These are phyloP conservation scores for Percopsis omiscomaycus DNA, from an alignment of 2,797 vertebrate genomes.

Conservation along the genomic window DNA sequence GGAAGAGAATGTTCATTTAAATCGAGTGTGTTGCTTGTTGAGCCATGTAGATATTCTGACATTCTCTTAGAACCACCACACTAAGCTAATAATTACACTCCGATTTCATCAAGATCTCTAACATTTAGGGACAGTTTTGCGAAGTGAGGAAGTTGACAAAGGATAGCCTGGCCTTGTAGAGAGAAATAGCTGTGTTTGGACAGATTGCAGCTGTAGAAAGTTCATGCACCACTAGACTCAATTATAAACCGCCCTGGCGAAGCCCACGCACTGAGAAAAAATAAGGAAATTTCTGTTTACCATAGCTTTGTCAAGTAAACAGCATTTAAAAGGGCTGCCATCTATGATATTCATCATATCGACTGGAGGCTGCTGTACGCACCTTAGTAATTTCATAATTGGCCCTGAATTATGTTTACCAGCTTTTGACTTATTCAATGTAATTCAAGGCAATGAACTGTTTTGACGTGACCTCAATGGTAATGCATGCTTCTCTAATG, in stretches of 20 bases:
- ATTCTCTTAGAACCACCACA: slow-evolving; percentile 54
- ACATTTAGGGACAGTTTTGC: slow-evolving; percentile 62
- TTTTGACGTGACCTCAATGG: slow-evolving; percentile 1
- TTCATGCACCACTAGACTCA: slow-evolving; percentile 76
- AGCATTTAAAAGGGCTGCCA: slow-evolving; percentile 62
- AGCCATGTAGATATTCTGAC: slow-evolving; percentile 73
- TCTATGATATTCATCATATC: slow-evolving; percentile 66
- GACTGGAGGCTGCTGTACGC: slow-evolving; percentile 39
- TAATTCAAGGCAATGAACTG: slow-evolving; percentile 13
- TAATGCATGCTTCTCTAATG: slow-evolving; percentile 19
- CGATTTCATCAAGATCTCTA: slow-evolving; percentile 73
- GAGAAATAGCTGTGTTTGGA: slow-evolving; percentile 67
- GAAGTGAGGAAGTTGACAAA: slow-evolving; percentile 57
- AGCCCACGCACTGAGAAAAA: slow-evolving; percentile 61
- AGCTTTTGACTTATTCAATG: slow-evolving; percentile 49
- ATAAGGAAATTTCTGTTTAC: slow-evolving; percentile 69
- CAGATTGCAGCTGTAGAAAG: slow-evolving; percentile 72
- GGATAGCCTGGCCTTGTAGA: slow-evolving; percentile 52
- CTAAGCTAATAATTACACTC: slow-evolving; percentile 77
- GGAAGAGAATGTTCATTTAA: slow-evolving; percentile 62
- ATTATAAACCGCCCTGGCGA: slow-evolving; percentile 74
- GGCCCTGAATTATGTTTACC: slow-evolving; percentile 36
- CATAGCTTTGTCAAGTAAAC: slow-evolving; percentile 60
- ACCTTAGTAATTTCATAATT: slow-evolving; percentile 54
- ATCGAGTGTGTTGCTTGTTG: slow-evolving; percentile 60